Base-by-base conservation (phyloP, 2,888 invertebrate genomes). In the Archips xylosteana region DNA sequence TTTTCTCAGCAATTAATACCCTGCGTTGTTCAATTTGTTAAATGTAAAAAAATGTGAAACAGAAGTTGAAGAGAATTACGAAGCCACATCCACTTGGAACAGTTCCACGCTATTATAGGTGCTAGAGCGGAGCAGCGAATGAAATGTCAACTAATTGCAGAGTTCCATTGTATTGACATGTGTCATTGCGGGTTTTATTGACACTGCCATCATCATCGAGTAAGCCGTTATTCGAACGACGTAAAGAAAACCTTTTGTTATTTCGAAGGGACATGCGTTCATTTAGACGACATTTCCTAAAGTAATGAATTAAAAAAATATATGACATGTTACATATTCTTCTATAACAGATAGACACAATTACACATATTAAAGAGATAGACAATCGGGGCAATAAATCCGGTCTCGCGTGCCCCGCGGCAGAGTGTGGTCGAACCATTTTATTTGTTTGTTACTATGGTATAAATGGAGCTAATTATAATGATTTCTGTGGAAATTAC, bases 361-460 rank as follows among this genome's bases (percentile, higher is more conserved):
- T 39, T 39, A 39, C 39, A 5, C 39, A 78, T 76, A 76, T 76
- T 68, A 78, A 81, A 80, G 83, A 84, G 84, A 84, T 82, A 79
- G 80, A 82, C 82, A 89, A 85, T 85, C 83, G 82, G 80, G 80
- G 76, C 81, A 84, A 85, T 76, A 83, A 85, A 83, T 79, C 79
- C 78, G 78, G 82, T 81, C 54, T 81, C 83, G 81, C 81, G 78
- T 82, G 85, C 85, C 88, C 80, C 80, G 77, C 77, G 85, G 87
- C 85, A 74, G 70, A 77, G 77, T 84, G 83, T 87, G 88, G 88
- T 90, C 85, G 79, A 83, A 87, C 84, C 88, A 87, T 93, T 94
- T 94, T 93, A 94, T 94, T 93, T 94, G 94, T 94, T 94, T 94
- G 93, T 93, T 93, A 91, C 91, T 88, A 89, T 90, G 79, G 87